Conservation (phyloP, 2,888 invertebrate species). For the Drosophila monieri region DNA sequence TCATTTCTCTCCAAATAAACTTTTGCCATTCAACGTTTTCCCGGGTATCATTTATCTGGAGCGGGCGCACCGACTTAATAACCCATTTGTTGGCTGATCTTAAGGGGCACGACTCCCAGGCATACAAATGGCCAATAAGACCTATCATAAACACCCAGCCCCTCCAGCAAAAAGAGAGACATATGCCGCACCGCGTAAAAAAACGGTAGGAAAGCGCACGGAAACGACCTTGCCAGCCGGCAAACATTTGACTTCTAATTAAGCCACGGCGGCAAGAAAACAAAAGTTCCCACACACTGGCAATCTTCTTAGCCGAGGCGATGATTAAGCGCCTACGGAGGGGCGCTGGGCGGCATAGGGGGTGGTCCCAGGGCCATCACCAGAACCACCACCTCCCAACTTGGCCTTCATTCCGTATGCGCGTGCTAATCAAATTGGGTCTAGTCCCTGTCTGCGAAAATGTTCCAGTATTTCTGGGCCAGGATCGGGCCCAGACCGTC, state of each 20-base stretch:
- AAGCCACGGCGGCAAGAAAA: constrained; percentile 55
- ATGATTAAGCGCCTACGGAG: constrained; percentile 72
- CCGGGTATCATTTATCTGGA: constrained; percentile 38
- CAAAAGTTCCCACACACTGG: constrained; percentile 38
- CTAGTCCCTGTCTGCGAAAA: constrained; percentile 75
- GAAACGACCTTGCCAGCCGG: constrained; percentile 61
- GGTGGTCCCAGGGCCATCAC: constrained; percentile 16
- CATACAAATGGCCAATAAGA: constrained; percentile 77
- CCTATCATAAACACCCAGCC: constrained; percentile 51
- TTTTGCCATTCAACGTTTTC: constrained; percentile 28
- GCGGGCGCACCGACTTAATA: constrained; percentile 62
- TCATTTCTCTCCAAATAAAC: constrained; percentile 22
- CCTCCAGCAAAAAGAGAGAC: constrained; percentile 32
- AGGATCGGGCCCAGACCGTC: constrained; percentile 8
- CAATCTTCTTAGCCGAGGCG: constrained; percentile 33
- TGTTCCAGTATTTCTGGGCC: constrained; percentile 31
- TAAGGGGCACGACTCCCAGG: constrained; percentile 40
- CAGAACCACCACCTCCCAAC: not conserved
- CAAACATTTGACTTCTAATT: constrained; percentile 78
- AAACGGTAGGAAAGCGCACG: constrained; percentile 46
- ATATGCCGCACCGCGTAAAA: constrained; percentile 63
- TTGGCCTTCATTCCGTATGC: constrained; percentile 72
- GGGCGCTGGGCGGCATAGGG: not conserved
- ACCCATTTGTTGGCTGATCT: constrained; percentile 70
- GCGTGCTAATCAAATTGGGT: constrained; percentile 77